A percentile compares a stretch with the other conserved stretches of the same genome.
These are phyloP conservation scores for Caenorhabditis sp. DNA, from an alignment of 2,888 invertebrate genomes.

Conservation along the genomic window DNA sequence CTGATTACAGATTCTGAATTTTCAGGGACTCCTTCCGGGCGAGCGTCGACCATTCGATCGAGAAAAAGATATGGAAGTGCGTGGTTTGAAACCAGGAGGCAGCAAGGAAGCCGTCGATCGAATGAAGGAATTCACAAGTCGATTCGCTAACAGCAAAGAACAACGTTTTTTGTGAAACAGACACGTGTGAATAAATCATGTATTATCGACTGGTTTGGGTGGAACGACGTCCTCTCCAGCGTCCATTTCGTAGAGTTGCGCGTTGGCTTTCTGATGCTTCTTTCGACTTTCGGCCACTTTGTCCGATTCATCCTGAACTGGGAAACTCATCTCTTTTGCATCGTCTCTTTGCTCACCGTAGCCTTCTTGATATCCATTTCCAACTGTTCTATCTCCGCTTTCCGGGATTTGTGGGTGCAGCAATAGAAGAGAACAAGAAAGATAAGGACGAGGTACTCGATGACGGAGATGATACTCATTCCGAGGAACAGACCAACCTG, in stretches of 20 bases:
- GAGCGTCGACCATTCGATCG: conserved; percentile 68
- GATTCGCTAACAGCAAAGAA: conserved; percentile 49
- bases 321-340: no score
- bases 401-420: conserved; percentile 61
- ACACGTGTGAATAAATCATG: conserved; percentile 17
- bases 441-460: conserved; percentile 61
- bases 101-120: conserved; percentile 50
- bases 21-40: conserved; percentile 39
- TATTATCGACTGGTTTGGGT: conserved; percentile 41
- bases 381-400: conserved; percentile 56
- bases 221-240: conserved; percentile 27
- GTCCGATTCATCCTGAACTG: conserved; percentile 30
- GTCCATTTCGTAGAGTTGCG: conserved; percentile 33
- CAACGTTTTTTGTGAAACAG: conserved; percentile 41
- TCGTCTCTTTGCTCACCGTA: conserved; percentile 12
- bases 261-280: conserved; percentile 45
- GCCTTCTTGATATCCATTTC: conserved; percentile 56
- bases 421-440: conserved; percentile 62
- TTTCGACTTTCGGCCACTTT: conserved; percentile 36
- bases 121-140: conserved; percentile 40
- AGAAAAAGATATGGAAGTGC: conserved; percentile 70
- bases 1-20: not conserved
- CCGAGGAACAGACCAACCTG: conserved; percentile 80
- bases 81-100: conserved; percentile 55
- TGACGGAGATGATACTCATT: conserved; percentile 67